Conservation (phyloP, 2,888 invertebrate genomes). For the Eristalis arbustorum region DNA sequence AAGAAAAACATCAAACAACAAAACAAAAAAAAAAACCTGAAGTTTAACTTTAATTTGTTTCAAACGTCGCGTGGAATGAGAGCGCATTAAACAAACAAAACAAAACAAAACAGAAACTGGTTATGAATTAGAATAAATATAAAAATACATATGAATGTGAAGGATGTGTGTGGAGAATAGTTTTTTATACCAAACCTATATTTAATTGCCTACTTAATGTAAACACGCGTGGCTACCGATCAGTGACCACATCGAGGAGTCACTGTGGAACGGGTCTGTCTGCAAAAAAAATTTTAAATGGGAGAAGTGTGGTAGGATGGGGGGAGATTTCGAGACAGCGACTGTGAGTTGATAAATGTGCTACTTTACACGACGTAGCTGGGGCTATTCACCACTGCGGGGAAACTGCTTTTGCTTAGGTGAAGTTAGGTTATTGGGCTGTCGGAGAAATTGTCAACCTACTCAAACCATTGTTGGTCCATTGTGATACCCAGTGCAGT, state of each 20-base stretch:
- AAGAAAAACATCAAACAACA: slow-evolving; percentile 29
- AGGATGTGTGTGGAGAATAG: slow-evolving; percentile 46
- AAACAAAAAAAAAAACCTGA: slow-evolving; percentile 20
- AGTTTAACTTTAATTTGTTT: slow-evolving; percentile 46
- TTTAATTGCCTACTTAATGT: slow-evolving; percentile 13
- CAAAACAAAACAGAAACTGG: neutral
- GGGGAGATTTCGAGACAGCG: too few species aligned
- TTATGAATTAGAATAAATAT: slow-evolving; percentile 29
- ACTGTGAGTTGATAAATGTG: too few species aligned
- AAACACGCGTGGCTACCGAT: neutral
- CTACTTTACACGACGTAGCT: too few species aligned
- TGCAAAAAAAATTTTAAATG: neutral
- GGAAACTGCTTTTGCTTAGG: too few species aligned
- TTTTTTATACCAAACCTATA: slow-evolving; percentile 65
- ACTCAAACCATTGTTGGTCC: too few species aligned
- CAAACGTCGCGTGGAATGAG: neutral
- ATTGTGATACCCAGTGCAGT: too few species aligned
- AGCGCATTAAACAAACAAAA: neutral
- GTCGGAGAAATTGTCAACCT: too few species aligned
- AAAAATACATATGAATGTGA: neutral
- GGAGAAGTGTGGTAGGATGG: too few species aligned
- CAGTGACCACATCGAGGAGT: neutral
- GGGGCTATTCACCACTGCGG: too few species aligned
- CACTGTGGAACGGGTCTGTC: neutral
- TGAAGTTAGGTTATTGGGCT: too few species aligned